Conservation (phyloP, 2,888 invertebrate species). For the Herminia tarsipennalis region DNA sequence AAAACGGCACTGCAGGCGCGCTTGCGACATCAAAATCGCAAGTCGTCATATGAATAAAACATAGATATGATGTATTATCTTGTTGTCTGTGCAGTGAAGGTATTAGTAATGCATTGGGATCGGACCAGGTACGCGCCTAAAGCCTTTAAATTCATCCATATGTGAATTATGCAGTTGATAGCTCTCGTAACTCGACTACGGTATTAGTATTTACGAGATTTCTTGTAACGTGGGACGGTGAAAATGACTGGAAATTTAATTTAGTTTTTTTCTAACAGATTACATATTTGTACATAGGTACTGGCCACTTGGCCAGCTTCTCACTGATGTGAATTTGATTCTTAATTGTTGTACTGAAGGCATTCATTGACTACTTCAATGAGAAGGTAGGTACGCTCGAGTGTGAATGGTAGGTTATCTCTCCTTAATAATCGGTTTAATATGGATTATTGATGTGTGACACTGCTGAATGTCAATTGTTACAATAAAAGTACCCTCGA, state of each 20-base stretch:
- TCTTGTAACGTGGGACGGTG: conserved; percentile 17
- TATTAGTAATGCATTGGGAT: conserved; percentile 50
- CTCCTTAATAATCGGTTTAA: too few relatives aligned
- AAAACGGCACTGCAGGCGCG: conserved; percentile 54
- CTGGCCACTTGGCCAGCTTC: too few relatives aligned
- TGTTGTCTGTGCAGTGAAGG: conserved; percentile 52
- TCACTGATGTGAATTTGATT: too few relatives aligned
- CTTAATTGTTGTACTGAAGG: too few relatives aligned
- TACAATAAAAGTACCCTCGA: too few relatives aligned
- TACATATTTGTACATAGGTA: too few relatives aligned
- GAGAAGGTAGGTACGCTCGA: too few relatives aligned
- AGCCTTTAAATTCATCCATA: conserved; percentile 29
- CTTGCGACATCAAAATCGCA: conserved; percentile 74
- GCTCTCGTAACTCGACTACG: conserved; percentile 2
- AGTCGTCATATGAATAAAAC: conserved; percentile 77
- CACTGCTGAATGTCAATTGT: too few relatives aligned
- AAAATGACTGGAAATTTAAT: neutral
- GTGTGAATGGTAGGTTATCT: too few relatives aligned
- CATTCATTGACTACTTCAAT: too few relatives aligned
- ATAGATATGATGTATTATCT: conserved; percentile 73
- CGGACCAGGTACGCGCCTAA: conserved; percentile 30
- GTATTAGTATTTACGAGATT: conserved; percentile 12
- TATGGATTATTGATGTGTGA: too few relatives aligned
- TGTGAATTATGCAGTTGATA: conserved; percentile 23
- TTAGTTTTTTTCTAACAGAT: too few relatives aligned